Conservation (phyloP, 2,888 invertebrate genomes). For the Resseliella maxima region DNA sequence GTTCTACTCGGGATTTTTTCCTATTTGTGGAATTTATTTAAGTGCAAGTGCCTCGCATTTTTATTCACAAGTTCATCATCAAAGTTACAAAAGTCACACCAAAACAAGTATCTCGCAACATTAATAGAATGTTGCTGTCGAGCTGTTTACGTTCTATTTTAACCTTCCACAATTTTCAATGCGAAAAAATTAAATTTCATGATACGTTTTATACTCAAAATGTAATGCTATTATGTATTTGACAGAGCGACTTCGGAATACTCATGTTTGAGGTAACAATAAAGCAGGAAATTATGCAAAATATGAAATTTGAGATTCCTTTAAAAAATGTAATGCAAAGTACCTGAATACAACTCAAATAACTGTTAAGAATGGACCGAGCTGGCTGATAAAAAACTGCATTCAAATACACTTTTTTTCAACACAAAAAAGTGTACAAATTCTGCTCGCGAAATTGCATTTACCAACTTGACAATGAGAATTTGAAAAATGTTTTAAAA, state of each 20-base stretch:
- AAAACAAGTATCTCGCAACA: slow-evolving; percentile 10
- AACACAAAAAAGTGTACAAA: not conserved
- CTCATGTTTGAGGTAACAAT: not conserved
- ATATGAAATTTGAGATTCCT: slow-evolving; percentile 22
- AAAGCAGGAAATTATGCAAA: slow-evolving; percentile 20
- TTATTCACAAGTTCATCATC: not conserved
- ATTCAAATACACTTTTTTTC: slow-evolving; percentile 4
- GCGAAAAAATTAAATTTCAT: not conserved
- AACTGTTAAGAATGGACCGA: not conserved
- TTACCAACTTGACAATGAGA: not conserved
- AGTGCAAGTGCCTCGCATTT: not conserved
- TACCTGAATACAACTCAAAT: not conserved
- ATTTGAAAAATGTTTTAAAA: not conserved
- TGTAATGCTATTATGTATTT: not conserved
- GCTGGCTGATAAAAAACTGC: not conserved
- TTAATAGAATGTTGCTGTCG: not conserved
- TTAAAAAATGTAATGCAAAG: not conserved
- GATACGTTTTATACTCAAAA: not conserved
- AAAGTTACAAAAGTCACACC: slow-evolving; percentile 23
- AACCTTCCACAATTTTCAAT: not conserved
- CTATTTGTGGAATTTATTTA: not conserved
- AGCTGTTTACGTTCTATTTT: not conserved
- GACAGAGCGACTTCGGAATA: not conserved
- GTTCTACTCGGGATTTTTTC: not conserved
- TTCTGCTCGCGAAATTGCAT: not conserved